Evolutionary conservation across 2,113 vertebrate genomes (phyloP).

Genomic region (Pelvicachromis taeniatus): DNA sequence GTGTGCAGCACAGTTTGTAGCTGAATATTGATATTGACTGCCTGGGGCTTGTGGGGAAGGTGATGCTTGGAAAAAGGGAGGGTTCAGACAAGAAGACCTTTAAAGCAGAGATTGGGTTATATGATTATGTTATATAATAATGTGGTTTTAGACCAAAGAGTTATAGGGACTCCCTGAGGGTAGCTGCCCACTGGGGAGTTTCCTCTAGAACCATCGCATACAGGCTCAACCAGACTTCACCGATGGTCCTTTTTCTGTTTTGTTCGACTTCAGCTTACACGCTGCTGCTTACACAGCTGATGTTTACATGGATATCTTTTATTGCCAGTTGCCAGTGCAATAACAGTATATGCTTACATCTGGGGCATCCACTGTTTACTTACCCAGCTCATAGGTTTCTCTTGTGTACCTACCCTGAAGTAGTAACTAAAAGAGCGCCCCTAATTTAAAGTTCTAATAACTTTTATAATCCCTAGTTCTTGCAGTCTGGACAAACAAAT

Average conservation of each 20-base stretch:
- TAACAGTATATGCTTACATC: not conserved
- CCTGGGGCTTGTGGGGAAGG: conserved; percentile 14
- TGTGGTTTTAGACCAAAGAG: not conserved
- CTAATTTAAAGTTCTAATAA: not conserved
- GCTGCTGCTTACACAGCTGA: not conserved
- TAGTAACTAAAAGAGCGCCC: not conserved
- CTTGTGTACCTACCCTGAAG: not conserved
- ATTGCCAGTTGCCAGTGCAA: not conserved
- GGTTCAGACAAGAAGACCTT: not conserved
- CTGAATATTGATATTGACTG: conserved; percentile 41
- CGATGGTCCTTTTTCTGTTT: not conserved
- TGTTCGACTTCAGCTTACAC: not conserved
- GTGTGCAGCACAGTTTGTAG: conserved; percentile 7
- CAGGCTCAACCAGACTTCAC: not conserved
- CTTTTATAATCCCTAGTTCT: not conserved
- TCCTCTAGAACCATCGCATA: not conserved
- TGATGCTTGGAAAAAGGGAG: not conserved
- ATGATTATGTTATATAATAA: not conserved
- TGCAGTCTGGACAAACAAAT: not conserved
- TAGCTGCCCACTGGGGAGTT: not conserved
- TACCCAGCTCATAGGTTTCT: not conserved
- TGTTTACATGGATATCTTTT: not conserved
- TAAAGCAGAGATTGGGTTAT: not conserved
- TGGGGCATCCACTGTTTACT: not conserved
- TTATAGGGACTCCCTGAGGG: not conserved